Conservation (phyloP, 2,113 vertebrate genomes). For the Thomomys bottae region DNA sequence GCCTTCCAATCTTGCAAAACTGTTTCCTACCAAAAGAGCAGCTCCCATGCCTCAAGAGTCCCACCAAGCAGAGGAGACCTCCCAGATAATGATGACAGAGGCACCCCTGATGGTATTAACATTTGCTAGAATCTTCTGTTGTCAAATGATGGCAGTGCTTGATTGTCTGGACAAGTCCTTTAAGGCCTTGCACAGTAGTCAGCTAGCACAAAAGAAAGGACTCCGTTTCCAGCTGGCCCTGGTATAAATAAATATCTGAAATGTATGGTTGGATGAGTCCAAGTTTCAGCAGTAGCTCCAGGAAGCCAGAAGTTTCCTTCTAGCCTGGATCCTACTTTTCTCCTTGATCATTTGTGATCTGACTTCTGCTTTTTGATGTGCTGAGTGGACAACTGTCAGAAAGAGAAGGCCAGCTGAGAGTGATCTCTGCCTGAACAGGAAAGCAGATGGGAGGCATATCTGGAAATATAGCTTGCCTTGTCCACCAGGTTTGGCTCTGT, state of each 20-base stretch:
- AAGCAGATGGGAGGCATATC: neutral
- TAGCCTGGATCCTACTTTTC: neutral
- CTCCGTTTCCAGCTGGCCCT: neutral
- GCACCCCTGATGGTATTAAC: neutral
- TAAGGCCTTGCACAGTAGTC: neutral
- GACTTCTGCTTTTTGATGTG: neutral
- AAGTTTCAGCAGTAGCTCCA: neutral
- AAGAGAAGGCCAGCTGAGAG: neutral
- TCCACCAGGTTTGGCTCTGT: neutral
- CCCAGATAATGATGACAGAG: neutral
- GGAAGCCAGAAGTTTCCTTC: neutral
- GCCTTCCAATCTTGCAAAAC: neutral
- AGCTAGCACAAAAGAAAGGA: neutral
- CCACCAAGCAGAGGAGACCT: neutral
- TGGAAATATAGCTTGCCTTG: neutral
- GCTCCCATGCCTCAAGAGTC: neutral
- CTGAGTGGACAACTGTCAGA: neutral
- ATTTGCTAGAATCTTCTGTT: neutral
- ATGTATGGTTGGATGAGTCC: neutral
- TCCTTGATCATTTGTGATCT: neutral
- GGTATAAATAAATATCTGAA: neutral
- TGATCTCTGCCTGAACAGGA: neutral
- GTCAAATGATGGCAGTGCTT: neutral
- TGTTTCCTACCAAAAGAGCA: neutral
- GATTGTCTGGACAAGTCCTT: neutral